Conservation (phyloP, 2,113 vertebrate species). For the Thunnus thynnus region DNA sequence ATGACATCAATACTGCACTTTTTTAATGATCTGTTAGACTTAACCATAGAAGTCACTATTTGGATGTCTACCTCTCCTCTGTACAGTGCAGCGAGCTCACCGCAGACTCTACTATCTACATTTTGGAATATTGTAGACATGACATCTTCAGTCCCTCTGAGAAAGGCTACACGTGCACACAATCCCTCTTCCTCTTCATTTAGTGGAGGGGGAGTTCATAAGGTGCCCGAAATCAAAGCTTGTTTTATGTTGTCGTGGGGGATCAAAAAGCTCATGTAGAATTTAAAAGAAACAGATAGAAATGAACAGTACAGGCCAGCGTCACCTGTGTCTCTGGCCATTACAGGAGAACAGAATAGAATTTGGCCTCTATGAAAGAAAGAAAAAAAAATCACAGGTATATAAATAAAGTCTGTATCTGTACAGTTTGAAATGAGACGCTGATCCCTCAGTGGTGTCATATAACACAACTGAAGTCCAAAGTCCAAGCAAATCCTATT, state of each 20-base stretch:
- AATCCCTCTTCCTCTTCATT: neutral
- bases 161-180: neutral
- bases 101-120: constrained; percentile 15
- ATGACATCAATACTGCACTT: constrained; percentile 42
- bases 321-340: neutral
- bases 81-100: neutral
- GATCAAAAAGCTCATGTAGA: neutral
- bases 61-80: constrained; percentile 7
- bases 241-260: neutral
- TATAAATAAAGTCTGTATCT: constrained; percentile 52
- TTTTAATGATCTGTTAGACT: constrained; percentile 57
- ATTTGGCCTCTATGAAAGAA: constrained; percentile 19
- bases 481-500: constrained; percentile 22
- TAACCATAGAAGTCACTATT: constrained; percentile 16
- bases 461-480: constrained; percentile 3
- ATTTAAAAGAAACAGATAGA: neutral
- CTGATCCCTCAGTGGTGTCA: neutral
- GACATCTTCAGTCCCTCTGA: neutral
- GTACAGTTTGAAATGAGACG: constrained; percentile 43
- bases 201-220: neutral
- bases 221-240: constrained; percentile 2
- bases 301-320: neutral
- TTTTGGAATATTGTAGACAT: constrained; percentile 69
- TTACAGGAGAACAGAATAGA: neutral
- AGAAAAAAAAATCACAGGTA: constrained; percentile 8